phyloP scores from a whole-genome alignment of 2,888 invertebrate genomes.

The Nemapogon koenigi region DNA sequence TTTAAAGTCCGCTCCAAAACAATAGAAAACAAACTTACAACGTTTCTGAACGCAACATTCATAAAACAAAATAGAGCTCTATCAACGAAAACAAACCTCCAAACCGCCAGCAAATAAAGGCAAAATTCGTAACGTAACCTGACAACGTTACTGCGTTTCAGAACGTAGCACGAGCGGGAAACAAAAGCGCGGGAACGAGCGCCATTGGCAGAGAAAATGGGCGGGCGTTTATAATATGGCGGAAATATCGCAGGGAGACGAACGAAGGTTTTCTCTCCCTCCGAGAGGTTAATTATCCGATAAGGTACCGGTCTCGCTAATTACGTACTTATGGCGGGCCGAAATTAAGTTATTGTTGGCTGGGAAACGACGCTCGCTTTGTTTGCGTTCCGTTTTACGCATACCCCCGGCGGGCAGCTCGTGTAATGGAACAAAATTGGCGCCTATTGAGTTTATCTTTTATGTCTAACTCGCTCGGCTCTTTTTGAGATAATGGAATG shows the following conservation, averaged over 20 bases:
- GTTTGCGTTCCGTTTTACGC: conserved; percentile 63
- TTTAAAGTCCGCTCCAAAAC: conserved; percentile 14
- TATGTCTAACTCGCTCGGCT: conserved; percentile 13
- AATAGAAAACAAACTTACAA: conserved; percentile 26
- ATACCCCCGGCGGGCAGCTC: conserved; percentile 45
- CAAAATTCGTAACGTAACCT: conserved; percentile 56
- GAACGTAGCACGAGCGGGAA: conserved; percentile 47
- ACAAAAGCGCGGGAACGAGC: conserved; percentile 61
- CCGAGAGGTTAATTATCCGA: conserved; percentile 63
- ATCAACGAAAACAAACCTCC: conserved; percentile 57
- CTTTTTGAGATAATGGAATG: conserved; percentile 50
- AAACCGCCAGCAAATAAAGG: conserved; percentile 43
- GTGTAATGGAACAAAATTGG: conserved; percentile 61
- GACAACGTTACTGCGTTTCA: conserved; percentile 56
- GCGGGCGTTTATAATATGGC: conserved; percentile 60
- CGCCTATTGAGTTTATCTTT: conserved; percentile 55
- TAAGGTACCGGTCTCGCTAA: conserved; percentile 65
- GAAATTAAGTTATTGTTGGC: conserved; percentile 64
- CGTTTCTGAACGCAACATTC: conserved; percentile 25
- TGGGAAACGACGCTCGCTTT: conserved; percentile 60
- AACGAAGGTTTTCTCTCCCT: conserved; percentile 52
- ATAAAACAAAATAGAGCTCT: conserved; percentile 45
- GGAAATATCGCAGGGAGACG: conserved; percentile 63
- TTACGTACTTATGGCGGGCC: conserved; percentile 64
- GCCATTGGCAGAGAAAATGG: conserved; percentile 61